Percentiles rank a stretch among this genome's conserved stretches.
Evolutionary conservation across 2,797 vertebrate species (phyloP).

Genomic region (Sebastes dallii): DNA sequence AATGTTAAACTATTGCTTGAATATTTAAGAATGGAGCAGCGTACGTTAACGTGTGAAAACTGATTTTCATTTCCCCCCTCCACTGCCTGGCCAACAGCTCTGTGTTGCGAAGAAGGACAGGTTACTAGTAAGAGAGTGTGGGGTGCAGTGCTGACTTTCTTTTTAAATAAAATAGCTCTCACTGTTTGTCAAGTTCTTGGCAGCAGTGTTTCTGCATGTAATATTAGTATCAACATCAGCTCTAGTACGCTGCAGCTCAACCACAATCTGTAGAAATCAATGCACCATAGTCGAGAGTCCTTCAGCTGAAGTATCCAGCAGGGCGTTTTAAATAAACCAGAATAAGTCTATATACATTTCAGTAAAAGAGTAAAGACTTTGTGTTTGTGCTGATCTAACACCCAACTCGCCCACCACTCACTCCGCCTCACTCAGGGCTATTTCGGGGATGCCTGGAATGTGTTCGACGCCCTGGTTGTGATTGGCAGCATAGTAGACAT

Average conservation of each 20-base stretch:
- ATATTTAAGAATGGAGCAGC: not conserved
- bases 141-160: constrained; percentile 61
- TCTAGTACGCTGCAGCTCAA: constrained; percentile 7
- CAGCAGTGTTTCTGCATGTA: constrained; percentile 31
- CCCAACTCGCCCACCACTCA: constrained; percentile 33
- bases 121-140: constrained; percentile 82
- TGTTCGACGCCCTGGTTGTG: constrained; percentile 99
- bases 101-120: constrained; percentile 84
- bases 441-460: constrained; percentile 99
- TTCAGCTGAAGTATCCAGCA: constrained; percentile 20
- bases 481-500: constrained; percentile 99
- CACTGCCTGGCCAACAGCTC: constrained; percentile 62
- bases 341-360: constrained; percentile 8
- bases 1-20: not conserved
- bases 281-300: constrained; percentile 13
- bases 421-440: constrained; percentile 93
- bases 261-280: not conserved
- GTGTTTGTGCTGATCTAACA: constrained; percentile 40
- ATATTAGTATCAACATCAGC: constrained; percentile 12
- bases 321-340: constrained; percentile 11
- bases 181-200: not conserved
- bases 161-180: not conserved
- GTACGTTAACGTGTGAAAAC: not conserved
- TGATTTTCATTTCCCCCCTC: constrained; percentile 12
- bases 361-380: constrained; percentile 21